Percentiles rank a stretch among this genome's conserved stretches.
These are phyloP conservation scores for Eucera pruinosa DNA, from an alignment of 2,888 invertebrate species.

Conservation along the genomic window DNA sequence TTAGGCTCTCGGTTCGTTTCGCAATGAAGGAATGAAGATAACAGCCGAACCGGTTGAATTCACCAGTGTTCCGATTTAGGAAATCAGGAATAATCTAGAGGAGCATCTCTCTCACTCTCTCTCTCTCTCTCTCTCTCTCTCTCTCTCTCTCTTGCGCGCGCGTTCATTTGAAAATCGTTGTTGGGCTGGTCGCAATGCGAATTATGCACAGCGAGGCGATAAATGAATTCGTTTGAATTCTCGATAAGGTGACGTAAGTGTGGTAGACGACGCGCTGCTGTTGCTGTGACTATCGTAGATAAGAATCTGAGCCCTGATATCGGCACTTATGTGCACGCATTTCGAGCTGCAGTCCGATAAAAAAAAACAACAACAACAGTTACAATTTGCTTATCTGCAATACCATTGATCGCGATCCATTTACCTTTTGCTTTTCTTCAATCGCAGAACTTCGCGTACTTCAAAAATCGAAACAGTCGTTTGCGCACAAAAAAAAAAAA, in stretches of 20 bases:
- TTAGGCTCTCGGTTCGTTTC: background rate
- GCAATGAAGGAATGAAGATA: background rate
- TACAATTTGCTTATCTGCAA: background rate
- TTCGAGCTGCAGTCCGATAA: slow-evolving; percentile 32
- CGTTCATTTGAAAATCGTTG: slow-evolving; percentile 25
- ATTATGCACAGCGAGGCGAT: slow-evolving; percentile 41
- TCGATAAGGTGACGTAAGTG: slow-evolving; percentile 61
- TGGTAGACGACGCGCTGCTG: slow-evolving; percentile 49
- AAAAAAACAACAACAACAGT: slow-evolving; percentile 6
- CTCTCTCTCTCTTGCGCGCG: too few relatives aligned
- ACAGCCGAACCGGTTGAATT: background rate
- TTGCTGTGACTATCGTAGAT: slow-evolving; percentile 68
- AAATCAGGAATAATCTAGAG: background rate
- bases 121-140: too few relatives aligned
- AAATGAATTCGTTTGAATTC: slow-evolving; percentile 66
- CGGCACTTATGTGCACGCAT: slow-evolving; percentile 28
- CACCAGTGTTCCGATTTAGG: background rate
- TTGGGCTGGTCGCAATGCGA: slow-evolving; percentile 17
- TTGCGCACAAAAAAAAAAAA: too few relatives aligned
- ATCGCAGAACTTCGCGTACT: too few relatives aligned
- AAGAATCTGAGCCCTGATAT: slow-evolving; percentile 66
- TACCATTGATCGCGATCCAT: slow-evolving; percentile 10
- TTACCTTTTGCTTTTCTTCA: too few relatives aligned
- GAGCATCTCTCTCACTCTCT: too few relatives aligned
- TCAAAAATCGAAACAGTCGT: background rate